phyloP scores from a whole-genome alignment of 2,113 vertebrate genomes.

The Lynx canadensis region DNA sequence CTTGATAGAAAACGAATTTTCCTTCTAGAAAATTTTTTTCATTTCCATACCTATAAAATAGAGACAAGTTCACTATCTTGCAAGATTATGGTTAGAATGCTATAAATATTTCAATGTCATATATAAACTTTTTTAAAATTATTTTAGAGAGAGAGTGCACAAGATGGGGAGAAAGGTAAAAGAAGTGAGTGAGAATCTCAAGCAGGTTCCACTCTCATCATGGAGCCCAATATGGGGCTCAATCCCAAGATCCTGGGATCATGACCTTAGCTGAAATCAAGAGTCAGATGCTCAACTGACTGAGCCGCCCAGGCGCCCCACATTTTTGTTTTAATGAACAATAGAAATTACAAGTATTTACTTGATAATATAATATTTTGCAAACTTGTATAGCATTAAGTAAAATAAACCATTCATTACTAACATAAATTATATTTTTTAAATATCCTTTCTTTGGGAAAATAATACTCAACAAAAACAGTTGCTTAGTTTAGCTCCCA shows the following conservation, averaged over 20 bases:
- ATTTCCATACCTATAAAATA: not conserved
- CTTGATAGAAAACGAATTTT: not conserved
- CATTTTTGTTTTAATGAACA: not conserved
- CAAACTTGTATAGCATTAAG: not conserved
- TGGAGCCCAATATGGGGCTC: too few relatives aligned
- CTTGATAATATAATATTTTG: not conserved
- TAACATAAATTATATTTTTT: not conserved
- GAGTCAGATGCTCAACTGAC: too few relatives aligned
- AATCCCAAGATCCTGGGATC: too few relatives aligned
- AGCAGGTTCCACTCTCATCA: too few relatives aligned
- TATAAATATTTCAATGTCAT: not conserved
- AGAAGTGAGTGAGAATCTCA: too few relatives aligned
- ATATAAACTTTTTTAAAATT: too few relatives aligned
- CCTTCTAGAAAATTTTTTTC: not conserved
- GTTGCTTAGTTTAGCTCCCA: not conserved
- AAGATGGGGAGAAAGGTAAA: too few relatives aligned
- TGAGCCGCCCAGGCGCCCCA: too few relatives aligned
- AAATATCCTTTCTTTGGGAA: not conserved
- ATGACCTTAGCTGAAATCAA: too few relatives aligned
- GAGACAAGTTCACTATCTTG: not conserved
- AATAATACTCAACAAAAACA: not conserved
- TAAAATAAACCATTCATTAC: not conserved
- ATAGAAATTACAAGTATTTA: not conserved
- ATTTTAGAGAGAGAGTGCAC: too few relatives aligned
- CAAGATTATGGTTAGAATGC: not conserved